Evolutionary conservation across 2,113 vertebrate genomes (phyloP).

Genomic region (Triplophysa siluroides): DNA sequence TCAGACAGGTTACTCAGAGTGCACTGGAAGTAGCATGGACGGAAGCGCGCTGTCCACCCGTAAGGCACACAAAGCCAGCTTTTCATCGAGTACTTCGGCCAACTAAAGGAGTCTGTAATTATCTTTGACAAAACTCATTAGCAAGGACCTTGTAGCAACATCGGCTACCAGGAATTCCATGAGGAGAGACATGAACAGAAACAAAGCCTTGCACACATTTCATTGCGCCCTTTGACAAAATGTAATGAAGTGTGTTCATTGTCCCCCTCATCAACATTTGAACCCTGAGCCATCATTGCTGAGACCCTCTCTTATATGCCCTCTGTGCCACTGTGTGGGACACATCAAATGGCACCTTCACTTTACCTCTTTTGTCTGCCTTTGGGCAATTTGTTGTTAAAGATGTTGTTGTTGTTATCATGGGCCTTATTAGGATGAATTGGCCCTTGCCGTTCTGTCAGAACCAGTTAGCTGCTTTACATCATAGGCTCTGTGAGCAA

Average conservation of each 20-base stretch:
- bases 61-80: constrained; percentile 79
- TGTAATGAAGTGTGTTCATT: constrained; percentile 85
- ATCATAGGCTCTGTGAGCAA: constrained; percentile 62
- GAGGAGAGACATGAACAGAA: constrained; percentile 76
- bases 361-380: constrained; percentile 68
- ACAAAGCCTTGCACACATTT: constrained; percentile 79
- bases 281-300: constrained; percentile 75
- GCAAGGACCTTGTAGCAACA: constrained; percentile 78
- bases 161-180: constrained; percentile 78
- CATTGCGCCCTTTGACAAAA: constrained; percentile 82
- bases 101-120: constrained; percentile 78
- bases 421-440: constrained; percentile 67
- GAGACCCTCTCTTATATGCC: constrained; percentile 76
- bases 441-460: constrained; percentile 65
- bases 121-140: constrained; percentile 90
- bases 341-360: constrained; percentile 75
- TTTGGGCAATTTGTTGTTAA: constrained; percentile 67
- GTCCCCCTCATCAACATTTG: constrained; percentile 74
- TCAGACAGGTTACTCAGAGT: constrained; percentile 71
- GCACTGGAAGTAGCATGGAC: constrained; percentile 72
- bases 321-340: constrained; percentile 76
- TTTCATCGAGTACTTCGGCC: constrained; percentile 75
- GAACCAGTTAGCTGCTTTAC: constrained; percentile 63
- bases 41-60: constrained; percentile 67
- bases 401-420: constrained; percentile 69